A percentile compares a stretch with the other conserved stretches of the same genome.
Evolutionary conservation across 2,888 invertebrate species (phyloP).

Genomic region (Noctua fimbriata): DNA sequence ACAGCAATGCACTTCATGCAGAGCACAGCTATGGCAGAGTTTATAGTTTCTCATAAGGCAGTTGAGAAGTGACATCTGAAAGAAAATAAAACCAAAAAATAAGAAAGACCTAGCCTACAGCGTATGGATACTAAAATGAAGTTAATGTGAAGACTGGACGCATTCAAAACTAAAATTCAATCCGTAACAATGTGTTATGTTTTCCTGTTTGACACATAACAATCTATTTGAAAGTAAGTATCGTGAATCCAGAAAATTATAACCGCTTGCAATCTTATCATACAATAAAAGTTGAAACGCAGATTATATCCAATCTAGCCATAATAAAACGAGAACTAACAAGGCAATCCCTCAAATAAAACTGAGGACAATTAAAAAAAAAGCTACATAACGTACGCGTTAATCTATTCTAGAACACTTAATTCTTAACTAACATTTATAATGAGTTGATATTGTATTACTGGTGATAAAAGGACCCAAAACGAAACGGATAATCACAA

Average conservation of each 20-base stretch:
- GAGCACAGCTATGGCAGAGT: conserved; percentile 89
- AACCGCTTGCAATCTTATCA: conserved; percentile 8
- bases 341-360: conserved; percentile 18
- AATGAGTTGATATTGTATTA: conserved; percentile 38
- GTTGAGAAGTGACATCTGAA: conserved; percentile 97
- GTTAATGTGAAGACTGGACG: conserved; percentile 42
- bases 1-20: conserved; percentile 88
- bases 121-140: conserved; percentile 36
- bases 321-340: conserved; percentile 28
- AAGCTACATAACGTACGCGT: neutral
- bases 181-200: neutral
- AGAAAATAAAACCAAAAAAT: conserved; percentile 90
- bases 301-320: conserved; percentile 39
- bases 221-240: neutral
- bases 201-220: conserved; percentile 4
- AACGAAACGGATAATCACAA: neutral
- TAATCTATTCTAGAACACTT: conserved; percentile 41
- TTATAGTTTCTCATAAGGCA: conserved; percentile 98
- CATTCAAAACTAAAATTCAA: conserved; percentile 35
- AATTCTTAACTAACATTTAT: conserved; percentile 27
- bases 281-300: conserved; percentile 1
- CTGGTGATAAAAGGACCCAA: neutral
- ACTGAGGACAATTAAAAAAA: conserved; percentile 13
- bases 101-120: conserved; percentile 68
- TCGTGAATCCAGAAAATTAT: neutral